Evolutionary conservation across 2,888 invertebrate genomes (phyloP).

Genomic region (Imbricaverruca yamaguchii): DNA sequence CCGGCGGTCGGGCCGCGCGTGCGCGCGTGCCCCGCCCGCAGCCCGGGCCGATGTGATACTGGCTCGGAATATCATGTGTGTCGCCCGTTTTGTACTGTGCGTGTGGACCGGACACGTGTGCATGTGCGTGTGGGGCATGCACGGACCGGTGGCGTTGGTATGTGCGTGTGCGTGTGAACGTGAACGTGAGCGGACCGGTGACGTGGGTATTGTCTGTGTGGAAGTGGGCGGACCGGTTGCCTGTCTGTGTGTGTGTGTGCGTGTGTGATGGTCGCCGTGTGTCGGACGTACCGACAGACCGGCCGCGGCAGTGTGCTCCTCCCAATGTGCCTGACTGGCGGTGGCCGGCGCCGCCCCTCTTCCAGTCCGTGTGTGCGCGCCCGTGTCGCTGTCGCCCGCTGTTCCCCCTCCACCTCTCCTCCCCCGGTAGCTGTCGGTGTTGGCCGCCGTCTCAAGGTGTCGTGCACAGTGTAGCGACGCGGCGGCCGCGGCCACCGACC

Average conservation of each 20-base stretch:
- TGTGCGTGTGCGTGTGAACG: too few relatives aligned
- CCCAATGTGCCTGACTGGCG: neutral
- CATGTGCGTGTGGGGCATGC: too few relatives aligned
- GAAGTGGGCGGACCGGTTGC: neutral
- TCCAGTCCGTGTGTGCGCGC: neutral
- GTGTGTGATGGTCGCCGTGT: neutral
- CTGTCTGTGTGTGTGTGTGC: constrained; percentile 15
- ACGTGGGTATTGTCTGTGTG: neutral
- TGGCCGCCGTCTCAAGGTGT: too few relatives aligned
- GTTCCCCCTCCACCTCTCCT: neutral
- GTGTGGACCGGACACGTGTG: too few relatives aligned
- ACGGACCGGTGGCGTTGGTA: too few relatives aligned
- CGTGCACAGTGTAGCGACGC: neutral
- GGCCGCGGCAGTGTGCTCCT: neutral
- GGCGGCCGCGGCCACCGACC: neutral
- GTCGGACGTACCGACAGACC: too few relatives aligned
- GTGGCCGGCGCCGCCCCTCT: neutral
- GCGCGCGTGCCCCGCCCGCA: neutral
- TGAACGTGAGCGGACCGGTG: too few relatives aligned
- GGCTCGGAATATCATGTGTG: constrained; percentile 2
- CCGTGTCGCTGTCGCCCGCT: neutral
- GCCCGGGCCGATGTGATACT: neutral
- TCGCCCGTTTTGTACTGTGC: neutral
- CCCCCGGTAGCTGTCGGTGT: too few relatives aligned
- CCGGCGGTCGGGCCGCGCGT: neutral